Percentiles rank a stretch among this genome's conserved stretches.
phyloP scores from a whole-genome alignment of 2,888 invertebrate genomes.

The Mongoloraphidia duomilia region DNA sequence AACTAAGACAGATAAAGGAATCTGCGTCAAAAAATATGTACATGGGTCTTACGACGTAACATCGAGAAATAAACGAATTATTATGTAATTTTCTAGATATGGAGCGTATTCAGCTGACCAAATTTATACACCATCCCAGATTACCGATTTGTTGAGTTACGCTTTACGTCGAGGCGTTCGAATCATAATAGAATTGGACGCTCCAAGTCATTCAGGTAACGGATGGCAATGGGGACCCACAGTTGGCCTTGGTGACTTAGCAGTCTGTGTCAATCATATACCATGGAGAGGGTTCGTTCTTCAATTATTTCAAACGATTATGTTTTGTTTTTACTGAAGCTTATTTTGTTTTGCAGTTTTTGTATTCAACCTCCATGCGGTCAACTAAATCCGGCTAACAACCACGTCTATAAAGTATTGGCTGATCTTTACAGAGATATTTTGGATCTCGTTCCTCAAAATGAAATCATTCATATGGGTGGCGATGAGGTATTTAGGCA shows the following conservation, averaged over 20 bases:
- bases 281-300: constrained; percentile 43
- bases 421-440: constrained; percentile 55
- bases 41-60: too few species aligned
- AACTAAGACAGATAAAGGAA: too few species aligned
- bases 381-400: constrained; percentile 66
- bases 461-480: constrained; percentile 61
- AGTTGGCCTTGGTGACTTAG: constrained; percentile 44
- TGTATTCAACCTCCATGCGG: constrained; percentile 79
- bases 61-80: too few species aligned
- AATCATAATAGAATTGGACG: constrained; percentile 77
- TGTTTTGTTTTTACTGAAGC: neutral
- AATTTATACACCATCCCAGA: constrained; percentile 51
- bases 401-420: constrained; percentile 50
- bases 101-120: constrained; percentile 58
- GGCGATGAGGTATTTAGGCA: constrained; percentile 56
- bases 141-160: constrained; percentile 54
- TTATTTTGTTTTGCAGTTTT: constrained; percentile 18
- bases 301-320: neutral
- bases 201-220: constrained; percentile 72
- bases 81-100: constrained; percentile 33
- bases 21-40: too few species aligned
- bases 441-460: constrained; percentile 38
- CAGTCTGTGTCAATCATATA: constrained; percentile 47
- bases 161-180: constrained; percentile 69
- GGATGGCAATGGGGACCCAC: constrained; percentile 73